Conservation (phyloP, 2,113 vertebrate species). For the Phyllopteryx taeniolatus region DNA sequence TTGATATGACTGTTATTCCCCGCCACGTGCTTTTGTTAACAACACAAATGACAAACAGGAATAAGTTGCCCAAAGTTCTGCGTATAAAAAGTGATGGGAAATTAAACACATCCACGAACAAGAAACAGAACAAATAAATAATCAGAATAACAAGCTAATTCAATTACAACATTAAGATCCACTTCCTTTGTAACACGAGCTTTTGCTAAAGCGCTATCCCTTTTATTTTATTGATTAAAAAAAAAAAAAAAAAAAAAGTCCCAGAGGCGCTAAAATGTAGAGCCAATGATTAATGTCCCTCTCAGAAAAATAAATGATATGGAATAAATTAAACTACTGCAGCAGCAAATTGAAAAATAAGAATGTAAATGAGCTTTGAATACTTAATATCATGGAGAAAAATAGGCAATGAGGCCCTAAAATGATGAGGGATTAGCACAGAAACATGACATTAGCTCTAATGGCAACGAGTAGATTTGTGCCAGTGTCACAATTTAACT, state of each 20-base stretch:
- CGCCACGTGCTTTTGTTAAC: slow-evolving; percentile 76
- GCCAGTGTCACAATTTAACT: slow-evolving; percentile 78
- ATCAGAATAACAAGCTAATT: slow-evolving; percentile 33
- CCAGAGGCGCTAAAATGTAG: slow-evolving; percentile 97
- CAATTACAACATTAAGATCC: slow-evolving; percentile 51
- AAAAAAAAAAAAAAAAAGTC: slow-evolving; percentile 81
- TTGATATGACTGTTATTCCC: slow-evolving; percentile 65
- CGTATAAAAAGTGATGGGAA: slow-evolving; percentile 81
- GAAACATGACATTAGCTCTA: slow-evolving; percentile 83
- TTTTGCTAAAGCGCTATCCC: slow-evolving; percentile 69
- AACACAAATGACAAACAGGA: slow-evolving; percentile 71
- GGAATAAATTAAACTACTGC: slow-evolving; percentile 99
- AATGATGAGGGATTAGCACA: slow-evolving; percentile 87
- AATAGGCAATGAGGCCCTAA: slow-evolving; percentile 86
- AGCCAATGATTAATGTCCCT: slow-evolving; percentile 99
- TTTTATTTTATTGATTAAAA: slow-evolving; percentile 92
- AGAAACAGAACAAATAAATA: slow-evolving; percentile 42
- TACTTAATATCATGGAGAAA: slow-evolving; percentile 99
- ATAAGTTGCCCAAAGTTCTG: slow-evolving; percentile 47
- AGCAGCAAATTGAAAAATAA: slow-evolving; percentile 99
- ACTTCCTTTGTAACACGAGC: slow-evolving; percentile 38
- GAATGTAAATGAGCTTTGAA: slow-evolving; percentile 99
- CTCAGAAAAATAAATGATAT: slow-evolving; percentile 99
- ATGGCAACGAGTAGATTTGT: slow-evolving; percentile 78
- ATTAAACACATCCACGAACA: slow-evolving; percentile 36